Evolutionary conservation across 1,140 invertebrate species (phyloP), one percentile per base, ranked within the genome.

Genomic region (Dendrolimus kikuchii): DNA sequence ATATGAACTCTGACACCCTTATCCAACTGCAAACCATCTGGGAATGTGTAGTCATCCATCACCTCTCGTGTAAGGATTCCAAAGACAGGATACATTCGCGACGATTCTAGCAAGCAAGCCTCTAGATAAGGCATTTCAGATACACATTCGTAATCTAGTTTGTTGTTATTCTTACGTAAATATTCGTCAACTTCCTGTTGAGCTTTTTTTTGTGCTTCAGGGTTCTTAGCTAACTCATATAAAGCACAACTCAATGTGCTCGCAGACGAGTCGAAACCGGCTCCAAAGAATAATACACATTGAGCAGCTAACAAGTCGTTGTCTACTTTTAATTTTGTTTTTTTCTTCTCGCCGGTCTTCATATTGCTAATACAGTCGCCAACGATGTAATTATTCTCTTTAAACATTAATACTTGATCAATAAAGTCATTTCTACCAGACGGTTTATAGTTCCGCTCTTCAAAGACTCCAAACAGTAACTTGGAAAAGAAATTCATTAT

Each of bases 231-330:
- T 42, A 90, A 40, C 58, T 89, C 86, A 62, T 88, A 91, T n/a
- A 89, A 44, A 8, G 86, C 75, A 66, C 88, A 87, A 0, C 74
- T 64, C 62, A 88, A 77, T 0, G 86, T 82, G 1, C 80, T 72
- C 0, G 87, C 77, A 4, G 88, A 84, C 2, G 88, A 87, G 57
- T 89, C 89, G 51, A 83, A 90, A 5, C 89, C 89, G 51, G 89
- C 93, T 3, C 89, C 75, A 59, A 93, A 92, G 62, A 95, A 94
- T 5, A 92, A 42, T 2, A 91, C 77, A 1, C 90, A 89, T 62
- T 94, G 91, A 0, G 90, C 89, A 2, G 91, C 70, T 4, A 94
- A 85, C 59, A 89, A 84, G 6, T 89, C 84, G 4, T 87, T 85
- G 0, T 59, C 51, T 7, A 66, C 52, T 46, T 58, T 42, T 8